Evolutionary conservation across 2,888 invertebrate species (phyloP), one percentile per base, ranked within the genome.

Genomic region (Entomobrya proxima): DNA sequence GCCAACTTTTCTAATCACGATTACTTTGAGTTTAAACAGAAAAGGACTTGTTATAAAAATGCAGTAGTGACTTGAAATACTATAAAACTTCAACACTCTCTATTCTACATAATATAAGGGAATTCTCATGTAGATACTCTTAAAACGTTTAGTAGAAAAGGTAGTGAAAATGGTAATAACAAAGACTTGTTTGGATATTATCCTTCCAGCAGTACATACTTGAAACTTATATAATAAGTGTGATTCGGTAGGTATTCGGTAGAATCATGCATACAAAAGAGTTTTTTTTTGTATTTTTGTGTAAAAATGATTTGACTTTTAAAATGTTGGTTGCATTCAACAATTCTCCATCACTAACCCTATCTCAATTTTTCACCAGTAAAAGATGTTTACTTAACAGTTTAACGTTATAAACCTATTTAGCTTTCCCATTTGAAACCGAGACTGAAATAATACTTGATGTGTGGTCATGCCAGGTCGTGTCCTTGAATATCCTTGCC

Each of bases 321-420:
- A 37, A 47, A 80, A 72, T 52, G 52, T 50, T 74, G 47, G 72
- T 74, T 74, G 72, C 50, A 74, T 74, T 74, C 72, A 83, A 83
- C 83, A 83, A 76, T 83, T 83, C 83, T 83, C 83, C 83, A 83
- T 83, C 83, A 77, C 67, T 77, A 84, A 47, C 77, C 77, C 58
- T 44, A 72, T 50, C 58, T 77, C 69, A 55, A 52, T 44, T 50
- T 55, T 55, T 27, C 58, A 27, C 27, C 67, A 24, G 35, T 50
- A 30, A 30, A 47, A 32, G 67, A 35, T 79, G 67, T 50, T 79
- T 44, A 79, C n/a, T 9, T 61, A 77, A 76, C 52, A 55, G 37
- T 55, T 37, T 55, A 55, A 37, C 21, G 24, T 27, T 37, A 44
- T 40, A 44, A n/a, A 40, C 30, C 47, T 47, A 64, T 24, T 2